Evolutionary conservation across 2,888 invertebrate genomes (phyloP).

Genomic region (Lasioglossum villosulum): DNA sequence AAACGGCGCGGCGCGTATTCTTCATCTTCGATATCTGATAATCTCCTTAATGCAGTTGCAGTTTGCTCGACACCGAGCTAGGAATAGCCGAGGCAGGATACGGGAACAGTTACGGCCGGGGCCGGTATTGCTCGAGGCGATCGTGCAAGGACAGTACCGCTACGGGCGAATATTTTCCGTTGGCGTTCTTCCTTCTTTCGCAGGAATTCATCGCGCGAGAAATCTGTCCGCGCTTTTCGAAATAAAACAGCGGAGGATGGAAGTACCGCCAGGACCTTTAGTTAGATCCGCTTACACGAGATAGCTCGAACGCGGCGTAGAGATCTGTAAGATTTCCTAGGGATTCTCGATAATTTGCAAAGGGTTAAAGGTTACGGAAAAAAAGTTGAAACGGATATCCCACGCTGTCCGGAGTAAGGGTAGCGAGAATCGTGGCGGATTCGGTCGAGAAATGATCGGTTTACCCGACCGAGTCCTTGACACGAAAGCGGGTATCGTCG

Average conservation of each 20-base stretch:
- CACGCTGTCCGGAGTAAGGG: neutral
- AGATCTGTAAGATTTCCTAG: neutral
- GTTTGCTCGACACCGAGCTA: conserved; percentile 58
- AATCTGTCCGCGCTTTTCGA: conserved; percentile 48
- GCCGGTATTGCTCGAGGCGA: conserved; percentile 75
- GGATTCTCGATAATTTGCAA: neutral
- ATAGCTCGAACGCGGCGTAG: neutral
- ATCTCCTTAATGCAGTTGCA: conserved; percentile 56
- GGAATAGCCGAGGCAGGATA: conserved; percentile 76
- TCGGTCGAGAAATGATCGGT: neutral
- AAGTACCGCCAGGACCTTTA: neutral
- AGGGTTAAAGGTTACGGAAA: neutral
- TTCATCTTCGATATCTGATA: conserved; percentile 49
- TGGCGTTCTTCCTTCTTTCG: conserved; percentile 62
- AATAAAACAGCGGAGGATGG: conserved; percentile 30
- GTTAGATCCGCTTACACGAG: no score
- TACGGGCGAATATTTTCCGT: conserved; percentile 72
- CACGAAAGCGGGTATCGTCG: neutral
- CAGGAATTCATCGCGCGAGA: conserved; percentile 56
- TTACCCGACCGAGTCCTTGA: neutral
- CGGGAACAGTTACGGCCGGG: conserved; percentile 73
- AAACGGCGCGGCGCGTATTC: conserved; percentile 18
- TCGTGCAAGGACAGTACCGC: conserved; percentile 80
- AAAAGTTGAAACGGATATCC: neutral
- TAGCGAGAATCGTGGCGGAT: neutral